Conservation (phyloP, 1,140 invertebrate genomes). For the Atta cephalotes region DNA sequence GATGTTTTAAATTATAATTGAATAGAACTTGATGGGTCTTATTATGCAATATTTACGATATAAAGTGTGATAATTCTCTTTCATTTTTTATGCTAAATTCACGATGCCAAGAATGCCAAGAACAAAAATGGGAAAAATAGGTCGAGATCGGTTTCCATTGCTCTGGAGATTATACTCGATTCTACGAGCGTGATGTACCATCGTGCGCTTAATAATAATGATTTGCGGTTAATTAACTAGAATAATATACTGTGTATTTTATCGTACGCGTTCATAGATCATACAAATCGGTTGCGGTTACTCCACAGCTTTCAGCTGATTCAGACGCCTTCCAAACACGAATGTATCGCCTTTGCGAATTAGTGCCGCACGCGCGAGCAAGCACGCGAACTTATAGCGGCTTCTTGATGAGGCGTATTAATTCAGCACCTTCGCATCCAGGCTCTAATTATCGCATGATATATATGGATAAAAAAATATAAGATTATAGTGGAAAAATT, state of each 20-base stretch:
- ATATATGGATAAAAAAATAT: slow-evolving; percentile 9
- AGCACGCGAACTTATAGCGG: slow-evolving; percentile 15
- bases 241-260: slow-evolving; percentile 54
- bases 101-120: background rate
- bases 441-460: slow-evolving; percentile 58
- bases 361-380: slow-evolving; percentile 28
- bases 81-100: background rate
- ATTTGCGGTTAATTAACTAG: slow-evolving; percentile 44
- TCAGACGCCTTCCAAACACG: slow-evolving; percentile 12
- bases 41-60: background rate
- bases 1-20: background rate
- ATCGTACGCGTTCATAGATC: slow-evolving; percentile 19
- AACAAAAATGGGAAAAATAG: background rate
- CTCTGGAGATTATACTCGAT: background rate
- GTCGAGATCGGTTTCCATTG: slow-evolving; percentile 19
- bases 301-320: slow-evolving; percentile 21
- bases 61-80: background rate
- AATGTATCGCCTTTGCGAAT: slow-evolving; percentile 50
- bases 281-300: slow-evolving; percentile 60
- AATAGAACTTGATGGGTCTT: background rate
- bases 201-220: slow-evolving; percentile 48
- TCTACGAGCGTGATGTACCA: slow-evolving; percentile 24
- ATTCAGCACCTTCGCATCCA: slow-evolving; percentile 43
- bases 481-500: slow-evolving; percentile 29
- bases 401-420: slow-evolving; percentile 52